phyloP scores from a whole-genome alignment of 2,113 vertebrate species.

The Catagonus wagneri region DNA sequence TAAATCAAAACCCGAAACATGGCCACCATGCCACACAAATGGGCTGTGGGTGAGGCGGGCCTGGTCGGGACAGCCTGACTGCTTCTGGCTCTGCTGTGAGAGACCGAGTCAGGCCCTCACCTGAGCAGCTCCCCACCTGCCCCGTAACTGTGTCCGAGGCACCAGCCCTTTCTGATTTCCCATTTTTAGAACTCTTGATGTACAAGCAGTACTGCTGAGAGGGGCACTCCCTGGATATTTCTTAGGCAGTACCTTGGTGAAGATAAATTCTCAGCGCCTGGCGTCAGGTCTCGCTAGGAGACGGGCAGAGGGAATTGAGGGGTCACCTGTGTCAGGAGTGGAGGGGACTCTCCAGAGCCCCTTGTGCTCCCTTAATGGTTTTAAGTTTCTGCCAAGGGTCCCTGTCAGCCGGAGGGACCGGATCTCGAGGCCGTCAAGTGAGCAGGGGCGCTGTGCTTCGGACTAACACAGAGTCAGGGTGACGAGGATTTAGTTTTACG shows the following conservation, averaged over 20 bases:
- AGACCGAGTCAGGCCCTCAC: neutral
- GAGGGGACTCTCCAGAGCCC: neutral
- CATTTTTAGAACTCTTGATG: neutral
- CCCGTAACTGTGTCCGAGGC: accelerated
- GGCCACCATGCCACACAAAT: accelerated
- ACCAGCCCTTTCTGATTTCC: neutral
- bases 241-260: neutral
- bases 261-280: neutral
- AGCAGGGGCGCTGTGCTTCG: neutral
- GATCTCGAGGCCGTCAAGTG: neutral
- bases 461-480: constrained; percentile 26
- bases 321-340: neutral
- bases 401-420: too few relatives aligned
- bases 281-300: neutral
- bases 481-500: constrained; percentile 61
- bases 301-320: neutral
- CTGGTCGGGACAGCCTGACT: accelerated
- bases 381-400: neutral
- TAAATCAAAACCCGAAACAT: neutral
- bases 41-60: neutral
- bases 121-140: accelerated
- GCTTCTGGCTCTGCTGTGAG: neutral
- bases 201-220: neutral
- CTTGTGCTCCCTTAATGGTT: neutral
- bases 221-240: neutral